A percentile compares a stretch with the other conserved stretches of the same genome.
phyloP scores from a whole-genome alignment of 2,888 invertebrate species.

The Drosophila birchii region DNA sequence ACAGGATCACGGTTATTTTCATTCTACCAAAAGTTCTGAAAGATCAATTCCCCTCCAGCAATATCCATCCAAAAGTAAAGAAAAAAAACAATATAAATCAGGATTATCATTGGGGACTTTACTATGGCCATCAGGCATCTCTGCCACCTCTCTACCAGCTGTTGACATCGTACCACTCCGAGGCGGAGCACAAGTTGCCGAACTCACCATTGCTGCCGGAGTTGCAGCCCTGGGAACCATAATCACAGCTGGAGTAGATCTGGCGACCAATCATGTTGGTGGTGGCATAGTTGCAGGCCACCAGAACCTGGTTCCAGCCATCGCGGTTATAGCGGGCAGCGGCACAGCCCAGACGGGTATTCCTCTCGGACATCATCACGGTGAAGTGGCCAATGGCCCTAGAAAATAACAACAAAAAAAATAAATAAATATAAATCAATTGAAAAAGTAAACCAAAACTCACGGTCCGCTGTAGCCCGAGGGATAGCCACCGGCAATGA shows the following conservation, averaged over 20 bases:
- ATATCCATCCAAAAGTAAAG: neutral
- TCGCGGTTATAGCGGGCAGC: constrained; percentile 45
- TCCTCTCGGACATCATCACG: constrained; percentile 54
- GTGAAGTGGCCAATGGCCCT: constrained; percentile 59
- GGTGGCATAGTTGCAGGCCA: constrained; percentile 58
- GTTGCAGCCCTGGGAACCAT: constrained; percentile 35
- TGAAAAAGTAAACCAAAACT: constrained; percentile 18
- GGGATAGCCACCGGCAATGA: constrained; percentile 52
- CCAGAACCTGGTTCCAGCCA: constrained; percentile 44
- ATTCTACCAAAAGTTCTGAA: too few species aligned
- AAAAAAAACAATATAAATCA: neutral
- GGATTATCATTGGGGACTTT: neutral
- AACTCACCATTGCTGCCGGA: constrained; percentile 40
- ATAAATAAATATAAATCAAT: too few species aligned
- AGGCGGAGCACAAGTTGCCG: constrained; percentile 37
- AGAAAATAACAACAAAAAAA: too few species aligned
- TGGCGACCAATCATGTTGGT: constrained; percentile 47
- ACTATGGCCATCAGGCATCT: neutral
- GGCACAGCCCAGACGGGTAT: constrained; percentile 53
- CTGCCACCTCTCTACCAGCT: constrained; percentile 26
- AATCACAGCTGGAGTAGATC: constrained; percentile 49
- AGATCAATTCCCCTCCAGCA: neutral
- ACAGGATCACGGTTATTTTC: too few species aligned
- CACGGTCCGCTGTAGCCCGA: constrained; percentile 52
- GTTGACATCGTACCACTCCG: constrained; percentile 47